Evolutionary conservation across 2,888 invertebrate species (phyloP), one percentile per base, ranked within the genome.

Genomic region (Noctua janthe): DNA sequence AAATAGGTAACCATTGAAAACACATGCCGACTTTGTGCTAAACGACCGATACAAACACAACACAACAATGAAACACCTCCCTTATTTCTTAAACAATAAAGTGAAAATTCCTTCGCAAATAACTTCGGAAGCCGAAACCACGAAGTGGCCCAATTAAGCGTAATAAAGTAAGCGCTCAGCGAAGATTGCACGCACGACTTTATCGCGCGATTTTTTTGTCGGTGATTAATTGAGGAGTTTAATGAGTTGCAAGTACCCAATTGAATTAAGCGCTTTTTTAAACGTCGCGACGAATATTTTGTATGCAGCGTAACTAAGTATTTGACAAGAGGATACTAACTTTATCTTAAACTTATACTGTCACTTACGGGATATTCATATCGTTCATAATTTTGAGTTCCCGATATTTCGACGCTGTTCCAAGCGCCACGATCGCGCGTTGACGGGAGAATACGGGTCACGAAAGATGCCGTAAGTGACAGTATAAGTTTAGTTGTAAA

Each of bases 1-100:
- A 74, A 87, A 80, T 84, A 85, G 84, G 70, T 82, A 83, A 87
- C 93, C 90, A 93, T 94, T 94, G 88, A 72, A 85, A 88, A 88
- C 94, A 94, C 90, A 92, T 92, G 93, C 90, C 83, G 90, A 80
- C 92, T 90, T 90, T 90, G 92, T 90, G 88, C 87, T 88, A 90
- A 94, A 93, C 91, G 91, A 90, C 89, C 86, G 83, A 87, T 79
- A 86, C 85, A 88, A 85, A 81, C 67, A n/a, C 59, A 71, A 79
- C 39, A 29, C 29, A 1, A 39, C 70, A 62, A 49, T 17, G 15
- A 74, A 84, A 81, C 69, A 78, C 81, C 79, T 73, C 56, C 56
- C 71, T 80, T 87, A 81, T 80, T 39, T 8, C 35, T 73, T 71
- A 35, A 7, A 1, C 29, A n/a, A 72, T 81, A 82, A 75, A 76